Base-by-base conservation (phyloP, 2,888 invertebrate species). In the Polylopha cassiicola region DNA sequence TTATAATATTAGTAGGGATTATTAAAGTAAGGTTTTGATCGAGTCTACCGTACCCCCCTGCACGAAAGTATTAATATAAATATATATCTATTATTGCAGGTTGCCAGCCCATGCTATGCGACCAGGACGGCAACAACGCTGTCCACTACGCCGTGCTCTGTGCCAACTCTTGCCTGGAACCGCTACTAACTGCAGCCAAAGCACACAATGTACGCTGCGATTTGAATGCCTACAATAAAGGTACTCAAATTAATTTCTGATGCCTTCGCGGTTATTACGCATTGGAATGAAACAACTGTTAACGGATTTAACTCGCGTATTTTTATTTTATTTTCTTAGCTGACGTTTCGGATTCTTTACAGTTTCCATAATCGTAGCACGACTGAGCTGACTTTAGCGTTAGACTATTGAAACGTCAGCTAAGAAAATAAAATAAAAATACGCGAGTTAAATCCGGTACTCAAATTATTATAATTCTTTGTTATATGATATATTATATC, bases 81-180 rank as follows among this genome's bases (percentile, higher is more conserved):
- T 14, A 7, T 16, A 7, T 44, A n/a, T 11, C 2, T 11, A 13
- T 7, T 3, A 24, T 13, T 48, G 1, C 43, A 85, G 85, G 84
- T n/a, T 77, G 82, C 41, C 64, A 76, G 44, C 84, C 82, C 0
- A 79, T 73, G 70, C 20, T 71, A 1, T 79, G 80, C 37, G 84
- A 87, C 33, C 78, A 76, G 1, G 87, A 87, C 34, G 91, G 90
- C 7, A 85, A 88, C 48, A 90, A 89, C 11, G 88, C 87, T 1
- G 58, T 92, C 0, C 89, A 91, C 50, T 85, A 89, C 50, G 92
- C 93, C 0, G 89, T 92, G 0, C 88, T 89, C 47, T 68, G 64
- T n/a, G n/a, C n/a, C 48, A 52, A 61, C 6, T 27, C 51, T 1
- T 87, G 89, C 6, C 67, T 90, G 3, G 69, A 72, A 17, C 84